These are phyloP conservation scores for Pseudomyrmex dendroicus DNA, from an alignment of 1,140 invertebrate genomes.

Conservation along the genomic window DNA sequence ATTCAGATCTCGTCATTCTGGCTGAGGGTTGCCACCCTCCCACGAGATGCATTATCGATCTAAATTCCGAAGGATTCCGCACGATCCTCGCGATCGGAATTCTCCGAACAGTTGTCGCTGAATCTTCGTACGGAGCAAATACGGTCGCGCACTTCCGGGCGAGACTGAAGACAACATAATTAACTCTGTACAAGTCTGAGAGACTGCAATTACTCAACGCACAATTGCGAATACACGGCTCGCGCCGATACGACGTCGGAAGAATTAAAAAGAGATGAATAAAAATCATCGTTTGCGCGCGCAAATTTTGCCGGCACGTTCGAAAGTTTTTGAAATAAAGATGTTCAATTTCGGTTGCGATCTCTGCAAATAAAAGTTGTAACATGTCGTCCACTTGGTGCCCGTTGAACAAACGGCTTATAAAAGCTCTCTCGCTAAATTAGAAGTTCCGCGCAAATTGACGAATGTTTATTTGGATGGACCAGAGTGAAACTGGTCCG, in stretches of 20 bases:
- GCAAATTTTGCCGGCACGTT: neutral
- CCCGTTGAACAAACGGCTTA: neutral
- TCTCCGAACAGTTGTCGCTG: slow-evolving; percentile 21
- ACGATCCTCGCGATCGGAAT: slow-evolving; percentile 38
- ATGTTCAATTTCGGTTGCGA: slow-evolving; percentile 12
- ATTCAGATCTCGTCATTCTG: neutral
- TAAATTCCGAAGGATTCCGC: slow-evolving; percentile 43
- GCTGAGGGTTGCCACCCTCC: neutral
- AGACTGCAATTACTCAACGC: slow-evolving; percentile 21
- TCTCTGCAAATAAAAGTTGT: neutral
- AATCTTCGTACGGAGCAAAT: neutral
- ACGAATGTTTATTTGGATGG: slow-evolving; percentile 47
- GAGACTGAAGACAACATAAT: slow-evolving; percentile 33
- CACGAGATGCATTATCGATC: slow-evolving; percentile 37
- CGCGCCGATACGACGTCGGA: no score
- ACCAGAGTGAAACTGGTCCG: slow-evolving; percentile 13
- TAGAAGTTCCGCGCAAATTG: slow-evolving; percentile 56
- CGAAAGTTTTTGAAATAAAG: slow-evolving; percentile 7
- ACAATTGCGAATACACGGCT: no score
- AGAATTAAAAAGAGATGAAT: neutral
- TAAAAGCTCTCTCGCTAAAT: slow-evolving; percentile 32
- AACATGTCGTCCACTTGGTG: neutral
- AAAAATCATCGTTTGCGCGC: neutral
- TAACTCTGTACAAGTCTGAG: slow-evolving; percentile 20
- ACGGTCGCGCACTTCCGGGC: neutral